phyloP scores from a whole-genome alignment of 2,113 vertebrate species.

The Fukomys damarensis region DNA sequence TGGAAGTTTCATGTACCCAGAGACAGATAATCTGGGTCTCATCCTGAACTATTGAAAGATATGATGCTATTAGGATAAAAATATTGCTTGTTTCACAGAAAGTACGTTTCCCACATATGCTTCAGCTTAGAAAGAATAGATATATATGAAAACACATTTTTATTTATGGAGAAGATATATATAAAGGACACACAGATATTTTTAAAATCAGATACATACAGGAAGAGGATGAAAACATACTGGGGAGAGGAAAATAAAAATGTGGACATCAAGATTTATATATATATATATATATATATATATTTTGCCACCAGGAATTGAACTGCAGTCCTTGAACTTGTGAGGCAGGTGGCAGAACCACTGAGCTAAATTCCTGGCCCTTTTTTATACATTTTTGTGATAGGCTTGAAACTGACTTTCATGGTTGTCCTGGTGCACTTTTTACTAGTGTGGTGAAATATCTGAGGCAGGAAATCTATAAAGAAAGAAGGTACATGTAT shows the following conservation, averaged over 20 bases:
- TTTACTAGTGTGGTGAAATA: not conserved
- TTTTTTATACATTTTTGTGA: not conserved
- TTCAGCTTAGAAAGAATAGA: not conserved
- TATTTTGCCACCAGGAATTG: too few species aligned
- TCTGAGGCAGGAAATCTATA: not conserved
- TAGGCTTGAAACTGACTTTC: not conserved
- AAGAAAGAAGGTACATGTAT: not conserved
- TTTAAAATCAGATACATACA: not conserved
- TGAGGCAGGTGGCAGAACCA: too few species aligned
- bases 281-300: too few species aligned
- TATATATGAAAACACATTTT: not conserved
- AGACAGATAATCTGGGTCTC: not conserved
- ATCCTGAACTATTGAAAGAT: not conserved
- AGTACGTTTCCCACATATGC: not conserved
- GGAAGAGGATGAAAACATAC: not conserved
- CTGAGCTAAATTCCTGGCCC: too few species aligned
- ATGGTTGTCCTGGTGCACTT: not conserved
- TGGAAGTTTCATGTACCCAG: not conserved
- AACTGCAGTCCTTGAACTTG: too few species aligned
- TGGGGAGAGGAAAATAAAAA: not conserved
- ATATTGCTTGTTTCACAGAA: not conserved
- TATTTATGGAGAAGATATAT: not conserved
- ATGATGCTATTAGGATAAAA: not conserved
- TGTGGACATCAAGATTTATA: not conserved
- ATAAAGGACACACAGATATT: not conserved